Base-by-base conservation (phyloP, 1,140 invertebrate species). In the Drosophila navojoa region DNA sequence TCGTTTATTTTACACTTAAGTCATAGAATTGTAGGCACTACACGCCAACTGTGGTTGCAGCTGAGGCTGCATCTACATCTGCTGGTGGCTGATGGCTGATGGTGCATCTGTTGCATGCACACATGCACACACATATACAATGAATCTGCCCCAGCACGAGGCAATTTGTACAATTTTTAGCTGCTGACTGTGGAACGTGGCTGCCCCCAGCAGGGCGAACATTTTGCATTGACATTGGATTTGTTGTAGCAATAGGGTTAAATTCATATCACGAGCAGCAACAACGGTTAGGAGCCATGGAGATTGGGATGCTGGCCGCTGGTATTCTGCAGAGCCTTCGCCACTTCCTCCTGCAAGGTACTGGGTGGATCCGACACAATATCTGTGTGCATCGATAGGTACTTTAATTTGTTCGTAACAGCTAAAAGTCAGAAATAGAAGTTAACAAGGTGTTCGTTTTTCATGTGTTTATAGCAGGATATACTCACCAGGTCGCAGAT, bases 321-420 rank as follows among this genome's bases (percentile, higher is more conserved):
- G 49, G 66, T 79, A 54, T 92, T 92, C 35, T 91, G 77, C 40
- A 92, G 57, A 3, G 91, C 82, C 69, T 92, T 91, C 49, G 79
- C 77, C 29, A 97, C 97, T 94, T 98, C 97, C 70, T 98, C 97
- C 27, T 97, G 96, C 78, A 99, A 93, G 67, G 95, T 94, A 79
- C 95, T 94, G 11, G 98, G 98, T 66, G 91, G 91, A 92, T 97
- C 96, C 52, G 97, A 96, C 55, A 99, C 93, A 82, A 99, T 98
- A 90, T 98, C 98, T 35, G 98, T 99, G 40, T 96, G 95, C 78
- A 97, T 98, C 91, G 97, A 98, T 63, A 99, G 93, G 91, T 97
- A 95, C 73, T 96, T 95, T 79, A 99, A 93, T 25, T 98, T 97
- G 93, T 98, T 98, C 59, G 98, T 94, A 77, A 98, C 98, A 92